Percentiles rank a stretch among this genome's conserved stretches.
These are phyloP conservation scores for Scelioninae gen. 2 DNA, from an alignment of 2,888 invertebrate species.

Conservation along the genomic window DNA sequence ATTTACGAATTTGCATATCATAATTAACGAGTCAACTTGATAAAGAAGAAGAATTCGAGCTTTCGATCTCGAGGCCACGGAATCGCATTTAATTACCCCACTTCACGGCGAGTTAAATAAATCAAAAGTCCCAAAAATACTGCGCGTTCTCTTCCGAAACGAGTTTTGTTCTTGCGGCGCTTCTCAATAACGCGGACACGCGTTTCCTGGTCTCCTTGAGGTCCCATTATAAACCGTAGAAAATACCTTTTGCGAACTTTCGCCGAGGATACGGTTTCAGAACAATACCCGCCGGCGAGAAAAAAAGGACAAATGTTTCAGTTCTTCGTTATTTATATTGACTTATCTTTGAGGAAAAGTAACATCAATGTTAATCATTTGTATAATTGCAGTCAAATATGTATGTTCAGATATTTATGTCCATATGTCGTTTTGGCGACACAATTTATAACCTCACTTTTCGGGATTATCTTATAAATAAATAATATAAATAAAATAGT, in stretches of 20 bases:
- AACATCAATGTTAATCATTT: too few relatives aligned
- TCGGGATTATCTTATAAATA: too few relatives aligned
- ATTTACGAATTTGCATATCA: slow-evolving; percentile 1
- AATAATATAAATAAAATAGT: too few relatives aligned
- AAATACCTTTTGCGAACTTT: slow-evolving; percentile 59
- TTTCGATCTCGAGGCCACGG: not conserved
- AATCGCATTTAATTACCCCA: slow-evolving; percentile 13
- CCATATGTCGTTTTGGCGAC: too few relatives aligned
- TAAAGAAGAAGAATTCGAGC: slow-evolving; percentile 1
- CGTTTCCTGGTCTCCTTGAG: slow-evolving; percentile 70
- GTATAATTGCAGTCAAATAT: too few relatives aligned
- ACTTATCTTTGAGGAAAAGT: too few relatives aligned
- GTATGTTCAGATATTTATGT: too few relatives aligned
- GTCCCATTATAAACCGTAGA: slow-evolving; percentile 58
- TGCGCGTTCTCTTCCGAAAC: slow-evolving; percentile 5
- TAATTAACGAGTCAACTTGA: not conserved
- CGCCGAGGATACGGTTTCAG: slow-evolving; percentile 46
- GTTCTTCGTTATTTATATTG: too few relatives aligned
- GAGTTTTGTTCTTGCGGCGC: slow-evolving; percentile 31
- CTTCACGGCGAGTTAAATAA: slow-evolving; percentile 10
- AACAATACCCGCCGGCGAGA: not conserved
- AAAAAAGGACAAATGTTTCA: too few relatives aligned
- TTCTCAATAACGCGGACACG: slow-evolving; percentile 55
- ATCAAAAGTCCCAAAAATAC: slow-evolving; percentile 29
- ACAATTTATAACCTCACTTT: too few relatives aligned